phyloP scores from a whole-genome alignment of 2,888 invertebrate genomes.

The Eudasyphora cyanicolor region DNA sequence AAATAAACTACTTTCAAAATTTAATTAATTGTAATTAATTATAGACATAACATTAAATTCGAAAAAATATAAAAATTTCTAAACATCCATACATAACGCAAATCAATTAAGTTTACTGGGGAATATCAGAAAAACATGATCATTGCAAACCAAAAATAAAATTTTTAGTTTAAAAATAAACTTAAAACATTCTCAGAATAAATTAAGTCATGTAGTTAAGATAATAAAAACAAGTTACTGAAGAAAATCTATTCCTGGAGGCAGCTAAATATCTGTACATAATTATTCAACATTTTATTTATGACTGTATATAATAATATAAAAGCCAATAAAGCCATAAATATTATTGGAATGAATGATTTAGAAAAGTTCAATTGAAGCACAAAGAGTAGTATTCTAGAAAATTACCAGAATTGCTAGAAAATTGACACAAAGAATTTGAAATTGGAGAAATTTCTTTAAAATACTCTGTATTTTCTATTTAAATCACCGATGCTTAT shows the following conservation, averaged over 20 bases:
- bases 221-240: conserved; percentile 8
- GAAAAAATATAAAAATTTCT: background rate
- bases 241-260: conserved; percentile 33
- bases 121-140: conserved; percentile 65
- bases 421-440: too few species aligned
- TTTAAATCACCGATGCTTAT: too few species aligned
- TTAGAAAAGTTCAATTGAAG: too few species aligned
- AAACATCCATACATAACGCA: background rate
- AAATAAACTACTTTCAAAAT: background rate
- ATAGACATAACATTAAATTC: background rate
- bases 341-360: too few species aligned
- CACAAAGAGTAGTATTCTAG: too few species aligned
- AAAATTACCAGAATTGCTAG: too few species aligned
- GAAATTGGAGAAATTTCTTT: too few species aligned
- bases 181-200: background rate
- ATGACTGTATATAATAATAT: too few species aligned
- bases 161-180: conserved; percentile 41
- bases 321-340: too few species aligned
- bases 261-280: conserved; percentile 60
- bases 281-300: too few species aligned
- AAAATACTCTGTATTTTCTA: too few species aligned
- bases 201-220: conserved; percentile 9
- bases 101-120: conserved; percentile 6
- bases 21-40: background rate
- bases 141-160: conserved; percentile 24